phyloP scores from a whole-genome alignment of 2,888 invertebrate genomes.

The Drosophila putrida region DNA sequence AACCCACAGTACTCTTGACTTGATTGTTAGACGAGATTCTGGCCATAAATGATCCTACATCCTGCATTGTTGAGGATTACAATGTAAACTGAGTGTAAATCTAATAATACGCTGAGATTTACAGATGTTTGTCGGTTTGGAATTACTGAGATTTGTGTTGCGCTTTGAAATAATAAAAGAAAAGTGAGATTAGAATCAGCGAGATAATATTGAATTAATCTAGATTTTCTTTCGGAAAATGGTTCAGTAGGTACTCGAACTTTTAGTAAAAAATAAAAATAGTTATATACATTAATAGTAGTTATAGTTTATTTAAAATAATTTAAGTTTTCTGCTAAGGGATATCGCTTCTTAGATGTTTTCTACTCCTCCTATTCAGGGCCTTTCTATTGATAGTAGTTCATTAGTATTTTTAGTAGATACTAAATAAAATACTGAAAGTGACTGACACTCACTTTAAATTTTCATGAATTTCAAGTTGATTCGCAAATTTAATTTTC shows the following conservation, averaged over 20 bases:
- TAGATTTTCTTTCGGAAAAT: neutral
- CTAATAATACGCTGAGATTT: neutral
- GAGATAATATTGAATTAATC: neutral
- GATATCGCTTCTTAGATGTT: no score
- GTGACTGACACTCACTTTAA: conserved; percentile 1
- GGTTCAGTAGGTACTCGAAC: no score
- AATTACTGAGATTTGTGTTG: neutral
- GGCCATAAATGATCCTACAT: conserved; percentile 13
- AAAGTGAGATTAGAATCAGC: neutral
- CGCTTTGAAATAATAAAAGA: neutral
- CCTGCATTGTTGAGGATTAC: conserved; percentile 26
- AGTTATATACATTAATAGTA: no score
- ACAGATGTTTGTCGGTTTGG: neutral
- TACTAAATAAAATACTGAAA: conserved; percentile 11
- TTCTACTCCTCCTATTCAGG: no score
- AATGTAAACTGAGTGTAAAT: conserved; percentile 4
- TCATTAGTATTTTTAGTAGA: neutral
- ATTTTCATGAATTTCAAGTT: conserved; percentile 20
- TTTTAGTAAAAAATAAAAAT: no score
- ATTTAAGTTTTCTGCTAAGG: no score
- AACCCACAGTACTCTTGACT: conserved; percentile 33
- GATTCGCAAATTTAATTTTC: conserved; percentile 44
- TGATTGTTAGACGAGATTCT: conserved; percentile 33
- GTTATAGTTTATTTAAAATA: no score
- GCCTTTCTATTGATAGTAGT: no score